A percentile compares a stretch with the other conserved stretches of the same genome.
These are phyloP conservation scores for Coranthus polyacanthus DNA, from an alignment of 2,797 vertebrate species.

Conservation along the genomic window DNA sequence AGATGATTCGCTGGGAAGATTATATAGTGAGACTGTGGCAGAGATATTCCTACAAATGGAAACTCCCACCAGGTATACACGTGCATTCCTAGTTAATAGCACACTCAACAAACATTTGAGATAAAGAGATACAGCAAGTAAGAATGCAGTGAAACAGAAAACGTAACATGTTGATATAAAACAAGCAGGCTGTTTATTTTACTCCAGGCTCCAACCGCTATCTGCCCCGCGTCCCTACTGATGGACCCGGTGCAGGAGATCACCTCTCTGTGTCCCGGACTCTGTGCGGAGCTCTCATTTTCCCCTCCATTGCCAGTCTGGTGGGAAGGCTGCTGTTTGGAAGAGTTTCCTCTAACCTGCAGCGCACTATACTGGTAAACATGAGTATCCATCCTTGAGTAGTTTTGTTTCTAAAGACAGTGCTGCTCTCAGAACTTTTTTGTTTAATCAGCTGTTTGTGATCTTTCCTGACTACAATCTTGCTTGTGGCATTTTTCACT, in stretches of 20 bases:
- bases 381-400: no score
- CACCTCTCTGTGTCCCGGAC: conserved; percentile 85
- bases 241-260: conserved; percentile 71
- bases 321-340: conserved; percentile 83
- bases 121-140: no score
- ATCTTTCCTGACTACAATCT: no score
- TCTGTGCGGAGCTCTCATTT: conserved; percentile 86
- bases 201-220: conserved; percentile 64
- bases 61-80: conserved; percentile 69
- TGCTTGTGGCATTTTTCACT: no score
- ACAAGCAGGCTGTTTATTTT: neutral
- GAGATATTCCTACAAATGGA: conserved; percentile 72
- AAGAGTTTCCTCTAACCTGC: conserved; percentile 80
- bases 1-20: conserved; percentile 89
- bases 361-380: conserved; percentile 84
- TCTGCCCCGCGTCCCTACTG: conserved; percentile 66
- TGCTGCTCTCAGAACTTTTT: no score
- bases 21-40: conserved; percentile 84
- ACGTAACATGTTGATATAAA: no score
- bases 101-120: no score
- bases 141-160: no score
- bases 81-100: no score
- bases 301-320: conserved; percentile 85
- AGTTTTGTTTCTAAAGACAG: no score
- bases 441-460: no score